Evolutionary conservation across 2,888 invertebrate species (phyloP).

Genomic region (Germaria angustata): DNA sequence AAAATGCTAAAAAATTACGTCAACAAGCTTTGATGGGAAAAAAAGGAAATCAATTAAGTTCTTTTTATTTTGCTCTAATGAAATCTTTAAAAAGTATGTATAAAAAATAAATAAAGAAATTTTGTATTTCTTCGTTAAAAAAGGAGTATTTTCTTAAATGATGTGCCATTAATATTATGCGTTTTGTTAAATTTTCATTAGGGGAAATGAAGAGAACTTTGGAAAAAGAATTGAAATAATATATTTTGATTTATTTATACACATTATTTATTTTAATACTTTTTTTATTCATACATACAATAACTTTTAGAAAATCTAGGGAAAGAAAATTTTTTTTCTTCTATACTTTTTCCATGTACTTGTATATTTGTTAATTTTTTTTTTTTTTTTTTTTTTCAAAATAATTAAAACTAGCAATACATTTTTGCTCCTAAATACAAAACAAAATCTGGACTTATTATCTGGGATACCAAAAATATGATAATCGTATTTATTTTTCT

Average conservation of each 20-base stretch:
- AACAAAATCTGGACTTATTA: no score
- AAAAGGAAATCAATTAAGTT: constrained; percentile 66
- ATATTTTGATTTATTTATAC: constrained; percentile 50
- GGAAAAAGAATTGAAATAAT: constrained; percentile 19
- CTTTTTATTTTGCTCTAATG: constrained; percentile 55
- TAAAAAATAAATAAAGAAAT: constrained; percentile 35
- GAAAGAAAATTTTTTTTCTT: not conserved
- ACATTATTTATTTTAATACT: constrained; percentile 35
- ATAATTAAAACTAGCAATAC: no score
- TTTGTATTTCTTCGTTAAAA: constrained; percentile 24
- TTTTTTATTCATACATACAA: not conserved
- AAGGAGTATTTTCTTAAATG: constrained; percentile 64
- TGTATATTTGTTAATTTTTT: no score
- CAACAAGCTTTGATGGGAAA: constrained; percentile 63
- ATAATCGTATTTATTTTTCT: no score
- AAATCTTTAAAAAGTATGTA: constrained; percentile 33
- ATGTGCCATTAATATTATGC: constrained; percentile 46
- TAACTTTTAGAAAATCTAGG: not conserved
- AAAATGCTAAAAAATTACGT: constrained; percentile 62
- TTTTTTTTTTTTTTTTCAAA: no score
- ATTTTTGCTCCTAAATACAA: no score
- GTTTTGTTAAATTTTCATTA: constrained; percentile 41
- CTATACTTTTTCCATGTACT: not conserved
- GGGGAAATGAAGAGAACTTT: constrained; percentile 21
- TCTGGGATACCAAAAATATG: no score